phyloP scores from a whole-genome alignment of 1,140 invertebrate genomes.

The Capitella teleta region DNA sequence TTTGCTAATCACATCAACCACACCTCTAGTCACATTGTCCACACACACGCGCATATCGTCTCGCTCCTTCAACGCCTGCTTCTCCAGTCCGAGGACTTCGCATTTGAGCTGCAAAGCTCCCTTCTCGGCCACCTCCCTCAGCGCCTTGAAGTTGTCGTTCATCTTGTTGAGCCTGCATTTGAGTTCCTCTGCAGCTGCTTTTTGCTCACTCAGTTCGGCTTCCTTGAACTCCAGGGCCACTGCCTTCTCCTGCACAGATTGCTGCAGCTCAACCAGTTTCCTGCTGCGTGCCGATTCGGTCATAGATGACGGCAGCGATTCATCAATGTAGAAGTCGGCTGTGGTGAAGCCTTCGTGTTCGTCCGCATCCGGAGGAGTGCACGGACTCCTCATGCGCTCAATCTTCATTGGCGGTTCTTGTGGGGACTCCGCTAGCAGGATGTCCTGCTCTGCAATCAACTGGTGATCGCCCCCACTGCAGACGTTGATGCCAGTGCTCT shows the following conservation, averaged over 20 bases:
- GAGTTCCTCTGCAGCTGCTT: constrained; percentile 7
- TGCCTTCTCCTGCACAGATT: constrained; percentile 31
- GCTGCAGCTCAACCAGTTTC: constrained; percentile 23
- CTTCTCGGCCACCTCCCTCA: constrained; percentile 13
- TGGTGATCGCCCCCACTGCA: too few species aligned
- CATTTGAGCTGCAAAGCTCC: constrained; percentile 10
- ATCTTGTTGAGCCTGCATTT: constrained; percentile 1
- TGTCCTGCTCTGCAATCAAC: too few species aligned
- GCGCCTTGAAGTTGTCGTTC: constrained; percentile 13
- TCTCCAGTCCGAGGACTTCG: constrained; percentile 6
- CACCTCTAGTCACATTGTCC: neutral
- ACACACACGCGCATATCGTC: constrained; percentile 10
- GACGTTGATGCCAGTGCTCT: neutral
- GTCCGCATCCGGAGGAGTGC: constrained; percentile 19
- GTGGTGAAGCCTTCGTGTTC: constrained; percentile 55
- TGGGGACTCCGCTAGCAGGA: too few species aligned
- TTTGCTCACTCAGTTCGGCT: constrained; percentile 7
- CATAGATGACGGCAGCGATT: constrained; percentile 51
- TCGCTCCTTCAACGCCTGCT: constrained; percentile 6
- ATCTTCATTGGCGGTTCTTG: too few species aligned
- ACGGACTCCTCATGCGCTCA: too few species aligned
- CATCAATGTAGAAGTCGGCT: constrained; percentile 76
- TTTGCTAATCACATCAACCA: neutral
- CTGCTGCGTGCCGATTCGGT: constrained; percentile 29
- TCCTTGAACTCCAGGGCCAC: constrained; percentile 14